Evolutionary conservation across 2,797 vertebrate species (phyloP), one percentile per base, ranked within the genome.

Genomic region (Acridotheres tristis): DNA sequence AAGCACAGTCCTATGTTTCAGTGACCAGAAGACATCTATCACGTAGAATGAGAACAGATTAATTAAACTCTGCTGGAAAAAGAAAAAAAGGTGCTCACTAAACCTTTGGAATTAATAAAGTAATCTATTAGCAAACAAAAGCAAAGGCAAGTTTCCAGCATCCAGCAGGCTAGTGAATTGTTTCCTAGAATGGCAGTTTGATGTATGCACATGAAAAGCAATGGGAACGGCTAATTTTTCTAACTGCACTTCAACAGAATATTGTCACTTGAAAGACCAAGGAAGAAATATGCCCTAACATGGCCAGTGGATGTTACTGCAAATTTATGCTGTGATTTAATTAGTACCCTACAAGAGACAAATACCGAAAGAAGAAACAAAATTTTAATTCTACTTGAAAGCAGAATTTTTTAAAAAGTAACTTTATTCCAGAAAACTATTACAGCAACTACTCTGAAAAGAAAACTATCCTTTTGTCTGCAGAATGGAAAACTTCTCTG

Each of bases 81-180:
- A 94, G 11, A 57, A 26, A 7, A 2, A 8, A 86, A 81, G 51
- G 54, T 63, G 38, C 58, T 84, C 13, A 5, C 34, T 90, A 90
- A 96, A 87, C 18, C 59, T 90, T 85, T 74, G 30, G 36, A 90
- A 81, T 81, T 82, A 86, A 65, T 75, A 76, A 86, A 86, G 58
- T 59, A 81, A 93, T 91, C 66, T 88, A 50, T 67, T 83, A 68
- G 80, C 68, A 91, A 92, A 95, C 85, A 96, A 96, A 97, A 96
- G 74, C 85, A 91, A 69, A 94, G 74, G 88, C 67, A 94, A 68
- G 61, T 94, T 96, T 95, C 61, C 75, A 92, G 72, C 68, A 89
- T 65, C 66, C 77, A 85, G 77, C 63, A 59, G 26, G 27, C 63
- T 75, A 95, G 65, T 73, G 42, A 95, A 91, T 85, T 88, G 17